Evolutionary conservation across 92 coral and sea anemone genomes (phyloP).

Genomic region (Paragorgia papillata): DNA sequence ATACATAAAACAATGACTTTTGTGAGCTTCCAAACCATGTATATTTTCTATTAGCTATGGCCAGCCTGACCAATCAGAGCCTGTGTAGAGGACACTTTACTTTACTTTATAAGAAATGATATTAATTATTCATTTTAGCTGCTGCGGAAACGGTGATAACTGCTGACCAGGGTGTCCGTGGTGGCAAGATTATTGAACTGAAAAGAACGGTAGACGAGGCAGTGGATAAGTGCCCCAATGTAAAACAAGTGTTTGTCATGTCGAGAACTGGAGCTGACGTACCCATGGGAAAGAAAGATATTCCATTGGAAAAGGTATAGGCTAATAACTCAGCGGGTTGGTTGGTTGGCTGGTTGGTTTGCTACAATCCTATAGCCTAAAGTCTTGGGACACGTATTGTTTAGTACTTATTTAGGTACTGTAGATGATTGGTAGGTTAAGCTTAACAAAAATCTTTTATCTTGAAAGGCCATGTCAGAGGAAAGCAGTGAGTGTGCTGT

Average conservation of each 20-base stretch:
- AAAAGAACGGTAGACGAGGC: slow-evolving; percentile 91
- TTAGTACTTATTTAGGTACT: no score
- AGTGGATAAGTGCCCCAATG: slow-evolving; percentile 78
- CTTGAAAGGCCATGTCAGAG: slow-evolving; percentile 85
- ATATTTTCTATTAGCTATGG: no score
- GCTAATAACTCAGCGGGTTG: no score
- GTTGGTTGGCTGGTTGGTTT: no score
- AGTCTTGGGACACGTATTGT: background rate
- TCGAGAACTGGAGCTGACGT: slow-evolving; percentile 94
- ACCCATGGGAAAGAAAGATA: slow-evolving; percentile 85
- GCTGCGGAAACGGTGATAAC: slow-evolving; percentile 92
- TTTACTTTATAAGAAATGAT: no score
- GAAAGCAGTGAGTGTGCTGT: slow-evolving; percentile 82
- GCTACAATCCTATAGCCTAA: background rate
- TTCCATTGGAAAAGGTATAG: slow-evolving; percentile 91
- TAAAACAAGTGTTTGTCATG: slow-evolving; percentile 91
- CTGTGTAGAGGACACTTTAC: no score
- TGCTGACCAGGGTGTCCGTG: slow-evolving; percentile 92
- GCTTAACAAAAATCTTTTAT: background rate
- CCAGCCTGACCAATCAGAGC: no score
- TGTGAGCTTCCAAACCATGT: no score
- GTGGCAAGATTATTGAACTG: slow-evolving; percentile 76
- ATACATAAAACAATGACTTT: no score
- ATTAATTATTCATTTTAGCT: slow-evolving; percentile 64
- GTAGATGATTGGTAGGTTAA: no score